These are phyloP conservation scores for Tachysurus fulvidraco DNA, from an alignment of 2,113 vertebrate genomes.

Conservation along the genomic window DNA sequence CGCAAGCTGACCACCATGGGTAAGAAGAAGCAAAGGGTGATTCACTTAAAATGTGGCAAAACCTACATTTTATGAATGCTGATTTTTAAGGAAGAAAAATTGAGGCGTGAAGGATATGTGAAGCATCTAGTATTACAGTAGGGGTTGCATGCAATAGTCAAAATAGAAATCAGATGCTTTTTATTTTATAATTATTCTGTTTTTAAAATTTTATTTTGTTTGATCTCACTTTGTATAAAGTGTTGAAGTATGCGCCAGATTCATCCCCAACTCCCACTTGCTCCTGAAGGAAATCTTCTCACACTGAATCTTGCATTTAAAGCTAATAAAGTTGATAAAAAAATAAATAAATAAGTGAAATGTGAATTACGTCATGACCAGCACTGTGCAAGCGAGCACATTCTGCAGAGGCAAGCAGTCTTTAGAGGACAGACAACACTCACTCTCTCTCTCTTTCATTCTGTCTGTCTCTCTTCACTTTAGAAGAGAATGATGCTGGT, in stretches of 20 bases:
- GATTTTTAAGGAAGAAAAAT: neutral
- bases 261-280: neutral
- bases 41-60: neutral
- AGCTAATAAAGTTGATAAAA: neutral
- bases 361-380: neutral
- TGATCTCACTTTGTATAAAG: neutral
- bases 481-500: neutral
- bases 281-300: neutral
- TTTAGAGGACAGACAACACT: neutral
- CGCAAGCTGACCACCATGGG: constrained; percentile 97
- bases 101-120: too few relatives aligned
- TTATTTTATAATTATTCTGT: neutral
- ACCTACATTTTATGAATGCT: neutral
- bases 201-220: neutral
- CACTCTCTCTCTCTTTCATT: too few relatives aligned
- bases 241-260: neutral
- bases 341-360: neutral
- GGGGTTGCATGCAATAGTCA: neutral
- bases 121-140: neutral
- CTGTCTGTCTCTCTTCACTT: too few relatives aligned
- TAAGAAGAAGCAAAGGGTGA: constrained; percentile 65
- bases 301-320: neutral
- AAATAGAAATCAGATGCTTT: neutral
- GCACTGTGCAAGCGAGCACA: too few relatives aligned
- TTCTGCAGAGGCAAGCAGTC: neutral